Evolutionary conservation across 2,797 vertebrate species (phyloP).

Genomic region (Poeciliopsis gracilis): DNA sequence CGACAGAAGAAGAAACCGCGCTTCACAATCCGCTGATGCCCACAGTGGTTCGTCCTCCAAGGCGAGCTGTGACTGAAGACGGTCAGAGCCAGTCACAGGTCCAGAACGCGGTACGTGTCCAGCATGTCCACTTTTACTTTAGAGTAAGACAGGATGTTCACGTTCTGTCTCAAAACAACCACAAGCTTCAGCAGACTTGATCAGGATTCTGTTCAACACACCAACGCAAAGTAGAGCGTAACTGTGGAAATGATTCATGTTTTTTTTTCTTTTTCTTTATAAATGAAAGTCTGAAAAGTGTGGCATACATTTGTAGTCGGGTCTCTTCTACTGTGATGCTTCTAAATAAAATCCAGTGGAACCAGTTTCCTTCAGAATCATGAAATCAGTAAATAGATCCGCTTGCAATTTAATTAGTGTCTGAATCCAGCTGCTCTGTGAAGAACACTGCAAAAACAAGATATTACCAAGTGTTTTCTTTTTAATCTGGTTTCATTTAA

Average conservation of each 20-base stretch:
- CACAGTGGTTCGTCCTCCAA: constrained; percentile 92
- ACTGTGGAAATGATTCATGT: background rate
- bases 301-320: background rate
- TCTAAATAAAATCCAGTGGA: background rate
- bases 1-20: constrained; percentile 94
- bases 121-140: background rate
- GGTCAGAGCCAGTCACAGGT: constrained; percentile 54
- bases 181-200: background rate
- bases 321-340: background rate
- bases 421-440: background rate
- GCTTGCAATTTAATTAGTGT: background rate
- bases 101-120: constrained; percentile 84
- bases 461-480: too few species aligned
- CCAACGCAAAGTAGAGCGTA: background rate
- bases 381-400: background rate
- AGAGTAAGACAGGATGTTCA: background rate
- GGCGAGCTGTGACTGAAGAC: constrained; percentile 77
- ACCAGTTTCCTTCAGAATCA: background rate
- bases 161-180: background rate
- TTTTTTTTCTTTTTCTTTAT: too few species aligned
- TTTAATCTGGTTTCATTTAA: too few species aligned
- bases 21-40: constrained; percentile 96
- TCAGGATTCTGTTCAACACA: background rate
- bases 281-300: background rate
- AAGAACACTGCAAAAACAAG: background rate